A percentile compares a stretch with the other conserved stretches of the same genome.
Conservation (phyloP, 2,797 vertebrate genomes). For the Sarcophilus harrisii region DNA sequence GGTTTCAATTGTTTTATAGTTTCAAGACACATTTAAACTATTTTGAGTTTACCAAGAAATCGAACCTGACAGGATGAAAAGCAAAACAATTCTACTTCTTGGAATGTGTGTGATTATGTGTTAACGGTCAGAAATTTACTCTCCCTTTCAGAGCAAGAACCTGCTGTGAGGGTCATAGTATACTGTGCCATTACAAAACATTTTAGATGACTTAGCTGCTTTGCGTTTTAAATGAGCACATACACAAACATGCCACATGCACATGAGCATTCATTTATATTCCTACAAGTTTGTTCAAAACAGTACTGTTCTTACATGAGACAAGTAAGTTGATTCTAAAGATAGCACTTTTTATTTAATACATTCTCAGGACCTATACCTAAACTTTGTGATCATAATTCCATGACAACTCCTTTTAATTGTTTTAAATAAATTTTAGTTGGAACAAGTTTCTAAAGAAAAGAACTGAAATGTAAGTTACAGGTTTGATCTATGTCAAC, state of each 20-base stretch:
- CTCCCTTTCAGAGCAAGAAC: constrained; percentile 51
- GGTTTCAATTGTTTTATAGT: constrained; percentile 68
- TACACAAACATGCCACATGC: background rate
- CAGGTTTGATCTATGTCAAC: constrained; percentile 63
- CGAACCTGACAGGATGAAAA: constrained; percentile 46
- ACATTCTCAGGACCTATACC: constrained; percentile 57
- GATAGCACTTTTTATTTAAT: constrained; percentile 70
- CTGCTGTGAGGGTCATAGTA: constrained; percentile 34
- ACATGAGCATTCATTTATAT: background rate
- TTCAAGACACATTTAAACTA: constrained; percentile 21
- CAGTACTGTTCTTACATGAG: background rate
- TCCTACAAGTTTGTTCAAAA: background rate
- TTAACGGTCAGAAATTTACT: constrained; percentile 60
- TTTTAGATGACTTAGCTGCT: background rate
- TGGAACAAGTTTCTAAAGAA: constrained; percentile 66
- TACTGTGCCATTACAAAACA: constrained; percentile 30
- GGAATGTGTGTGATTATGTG: constrained; percentile 46
- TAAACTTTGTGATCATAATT: constrained; percentile 49
- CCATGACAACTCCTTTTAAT: constrained; percentile 69
- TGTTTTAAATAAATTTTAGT: constrained; percentile 77
- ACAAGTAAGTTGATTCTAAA: constrained; percentile 31
- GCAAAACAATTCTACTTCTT: background rate
- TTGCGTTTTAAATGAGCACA: constrained; percentile 28
- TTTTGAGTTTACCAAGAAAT: constrained; percentile 61
- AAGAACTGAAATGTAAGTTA: constrained; percentile 70